Evolutionary conservation across 1,140 invertebrate genomes (phyloP), one percentile per base, ranked within the genome.

Genomic region (Pseudomyrmex pallidus): DNA sequence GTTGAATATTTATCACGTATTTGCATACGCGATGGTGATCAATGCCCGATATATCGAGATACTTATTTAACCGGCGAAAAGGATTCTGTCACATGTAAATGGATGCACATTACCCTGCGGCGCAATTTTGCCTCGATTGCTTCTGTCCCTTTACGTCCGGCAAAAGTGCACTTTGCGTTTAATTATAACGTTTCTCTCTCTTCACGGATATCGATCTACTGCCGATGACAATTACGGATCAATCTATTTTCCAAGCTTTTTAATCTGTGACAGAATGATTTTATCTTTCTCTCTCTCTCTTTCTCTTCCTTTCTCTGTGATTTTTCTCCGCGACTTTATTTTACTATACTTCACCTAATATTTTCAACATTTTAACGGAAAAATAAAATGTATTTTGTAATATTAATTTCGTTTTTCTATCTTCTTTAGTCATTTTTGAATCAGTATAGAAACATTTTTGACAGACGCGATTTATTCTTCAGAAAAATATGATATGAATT

Each of bases 21-120:
- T 74, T 78, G 63, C 63, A 68, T 57, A 72, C 44, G 44, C 66
- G 66, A 78, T 70, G 44, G 64, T 15, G 20, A 72, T 80, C 68
- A 35, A 80, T 48, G 44, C 76, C n/a, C 54, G 66, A 70, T 80
- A 35, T 35, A 80, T 80, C n/a, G 54, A 72, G 44, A 80, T 70
- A 61, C 22, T 80, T 50, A 59, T 80, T 12, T 80, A 80, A 70
- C n/a, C 20, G 76, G 56, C 66, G 66, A 59, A 72, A 35, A 80
- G 66, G 67, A 80, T 80, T 70, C 76, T 80, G 76, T 80, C 66
- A 80, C 76, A 48, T 80, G 57, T 61, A 80, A 80, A 72, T 80
- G 54, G 52, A 48, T 48, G 54, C 46, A 35, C 54, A 48, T 67
- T 67, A 80, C 10, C 54, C 54, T 48, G 44, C 46, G 22, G 46